Conservation (phyloP, 1,140 invertebrate genomes). For the Bombus sylvicola region DNA sequence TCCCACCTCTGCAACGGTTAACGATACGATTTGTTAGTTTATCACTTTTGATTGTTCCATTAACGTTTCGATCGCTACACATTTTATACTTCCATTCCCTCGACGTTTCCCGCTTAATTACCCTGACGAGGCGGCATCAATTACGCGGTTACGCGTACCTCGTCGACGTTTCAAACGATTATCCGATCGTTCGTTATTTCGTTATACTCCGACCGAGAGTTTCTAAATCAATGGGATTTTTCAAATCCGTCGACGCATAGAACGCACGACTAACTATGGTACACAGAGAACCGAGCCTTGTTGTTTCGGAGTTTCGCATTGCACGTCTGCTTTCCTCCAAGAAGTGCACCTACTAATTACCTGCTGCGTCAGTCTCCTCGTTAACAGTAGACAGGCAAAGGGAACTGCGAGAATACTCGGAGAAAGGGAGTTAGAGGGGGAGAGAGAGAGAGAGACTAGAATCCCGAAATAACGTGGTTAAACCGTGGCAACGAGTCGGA, state of each 20-base stretch:
- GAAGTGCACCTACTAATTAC: constrained; percentile 67
- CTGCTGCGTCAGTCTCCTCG: constrained; percentile 66
- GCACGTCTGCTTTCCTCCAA: constrained; percentile 66
- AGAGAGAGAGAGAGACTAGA: background rate
- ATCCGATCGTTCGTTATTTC: constrained; percentile 20
- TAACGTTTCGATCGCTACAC: background rate
- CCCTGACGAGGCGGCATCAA: background rate
- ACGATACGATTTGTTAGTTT: background rate
- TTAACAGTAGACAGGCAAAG: constrained; percentile 61
- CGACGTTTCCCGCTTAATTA: background rate
- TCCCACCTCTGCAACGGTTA: background rate
- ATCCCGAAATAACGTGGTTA: constrained; percentile 41
- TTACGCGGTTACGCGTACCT: background rate
- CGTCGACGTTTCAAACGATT: background rate
- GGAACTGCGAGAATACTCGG: constrained; percentile 10
- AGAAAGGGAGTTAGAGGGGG: background rate
- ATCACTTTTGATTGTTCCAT: background rate
- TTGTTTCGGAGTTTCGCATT: constrained; percentile 64
- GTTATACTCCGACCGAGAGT: background rate
- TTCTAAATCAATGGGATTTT: constrained; percentile 19
- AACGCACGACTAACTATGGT: constrained; percentile 39
- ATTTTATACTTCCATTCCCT: background rate
- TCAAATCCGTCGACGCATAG: constrained; percentile 12
- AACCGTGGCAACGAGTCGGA: constrained; percentile 5
- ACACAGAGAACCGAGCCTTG: constrained; percentile 45